These are phyloP conservation scores for Ectropis crepuscularia DNA, from an alignment of 2,888 invertebrate genomes.

Conservation along the genomic window DNA sequence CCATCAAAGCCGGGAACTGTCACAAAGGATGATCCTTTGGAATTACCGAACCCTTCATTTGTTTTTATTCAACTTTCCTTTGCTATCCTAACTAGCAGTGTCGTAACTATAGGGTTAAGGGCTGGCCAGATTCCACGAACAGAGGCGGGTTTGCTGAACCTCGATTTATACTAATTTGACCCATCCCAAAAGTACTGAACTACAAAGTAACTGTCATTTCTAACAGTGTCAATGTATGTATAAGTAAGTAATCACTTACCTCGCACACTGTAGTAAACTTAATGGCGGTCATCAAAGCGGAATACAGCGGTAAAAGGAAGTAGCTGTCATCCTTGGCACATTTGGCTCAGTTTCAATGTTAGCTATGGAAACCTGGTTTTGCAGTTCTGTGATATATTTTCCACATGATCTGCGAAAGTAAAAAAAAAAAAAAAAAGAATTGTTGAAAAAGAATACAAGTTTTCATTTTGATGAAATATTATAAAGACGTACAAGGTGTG, in stretches of 20 bases:
- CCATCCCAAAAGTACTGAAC: background rate
- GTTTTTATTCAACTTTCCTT: conserved; percentile 15
- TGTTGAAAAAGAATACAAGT: too few species aligned
- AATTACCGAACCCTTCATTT: conserved; percentile 12
- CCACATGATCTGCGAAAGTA: too few species aligned
- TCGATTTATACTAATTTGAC: background rate
- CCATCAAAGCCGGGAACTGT: background rate
- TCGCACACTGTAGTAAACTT: conserved; percentile 1
- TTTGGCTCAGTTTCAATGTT: conserved; percentile 44
- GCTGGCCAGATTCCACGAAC: background rate
- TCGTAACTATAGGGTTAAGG: too few species aligned
- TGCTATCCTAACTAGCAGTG: background rate
- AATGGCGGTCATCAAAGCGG: conserved; percentile 3
- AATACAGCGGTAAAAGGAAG: conserved; percentile 3
- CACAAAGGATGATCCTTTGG: conserved; percentile 4
- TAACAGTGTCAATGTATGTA: background rate
- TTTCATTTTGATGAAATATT: too few species aligned
- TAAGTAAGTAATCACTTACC: conserved; percentile 13
- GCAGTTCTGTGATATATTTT: too few species aligned
- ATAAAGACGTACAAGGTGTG: too few species aligned
- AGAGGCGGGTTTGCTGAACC: background rate
- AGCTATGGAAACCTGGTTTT: background rate
- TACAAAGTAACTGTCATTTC: too few species aligned
- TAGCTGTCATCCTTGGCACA: conserved; percentile 40
- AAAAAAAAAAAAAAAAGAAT: too few species aligned